Percentiles rank a stretch among this genome's conserved stretches.
phyloP scores from a whole-genome alignment of 2,888 invertebrate species.

The Lathronympha strigana region DNA sequence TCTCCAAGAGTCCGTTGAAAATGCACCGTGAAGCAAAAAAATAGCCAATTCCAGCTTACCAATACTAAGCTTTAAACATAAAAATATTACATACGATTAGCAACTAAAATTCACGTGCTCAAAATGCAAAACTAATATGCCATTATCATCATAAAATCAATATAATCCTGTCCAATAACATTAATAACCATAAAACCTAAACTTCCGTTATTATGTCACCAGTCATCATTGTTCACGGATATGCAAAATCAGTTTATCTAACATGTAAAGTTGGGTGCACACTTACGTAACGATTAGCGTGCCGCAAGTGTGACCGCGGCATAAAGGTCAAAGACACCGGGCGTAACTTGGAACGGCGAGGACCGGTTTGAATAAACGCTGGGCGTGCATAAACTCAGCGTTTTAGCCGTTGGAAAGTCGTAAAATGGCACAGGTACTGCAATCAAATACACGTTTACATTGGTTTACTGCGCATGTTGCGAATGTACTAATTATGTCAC shows the following conservation, averaged over 20 bases:
- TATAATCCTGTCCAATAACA: constrained; percentile 1
- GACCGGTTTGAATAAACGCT: background rate
- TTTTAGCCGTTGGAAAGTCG: background rate
- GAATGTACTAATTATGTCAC: too few species aligned
- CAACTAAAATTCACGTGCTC: background rate
- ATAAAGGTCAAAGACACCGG: constrained; percentile 41
- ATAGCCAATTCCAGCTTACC: too few species aligned
- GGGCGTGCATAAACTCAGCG: background rate
- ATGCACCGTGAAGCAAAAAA: too few species aligned
- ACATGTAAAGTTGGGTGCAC: constrained; percentile 32
- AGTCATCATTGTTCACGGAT: constrained; percentile 35
- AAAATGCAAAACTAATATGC: background rate
- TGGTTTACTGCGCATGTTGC: too few species aligned
- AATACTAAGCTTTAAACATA: too few species aligned
- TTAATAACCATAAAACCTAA: constrained; percentile 12
- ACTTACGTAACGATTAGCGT: constrained; percentile 37
- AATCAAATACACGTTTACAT: too few species aligned
- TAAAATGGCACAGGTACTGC: background rate
- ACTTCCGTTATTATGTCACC: constrained; percentile 38
- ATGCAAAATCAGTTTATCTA: constrained; percentile 38
- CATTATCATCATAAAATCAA: constrained; percentile 6
- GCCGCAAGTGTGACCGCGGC: constrained; percentile 39
- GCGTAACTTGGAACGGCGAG: constrained; percentile 7
- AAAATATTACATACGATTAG: too few species aligned
- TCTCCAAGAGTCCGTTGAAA: too few species aligned